Evolutionary conservation across 2,797 vertebrate species (phyloP).

Genomic region (Hippocampus kuda): DNA sequence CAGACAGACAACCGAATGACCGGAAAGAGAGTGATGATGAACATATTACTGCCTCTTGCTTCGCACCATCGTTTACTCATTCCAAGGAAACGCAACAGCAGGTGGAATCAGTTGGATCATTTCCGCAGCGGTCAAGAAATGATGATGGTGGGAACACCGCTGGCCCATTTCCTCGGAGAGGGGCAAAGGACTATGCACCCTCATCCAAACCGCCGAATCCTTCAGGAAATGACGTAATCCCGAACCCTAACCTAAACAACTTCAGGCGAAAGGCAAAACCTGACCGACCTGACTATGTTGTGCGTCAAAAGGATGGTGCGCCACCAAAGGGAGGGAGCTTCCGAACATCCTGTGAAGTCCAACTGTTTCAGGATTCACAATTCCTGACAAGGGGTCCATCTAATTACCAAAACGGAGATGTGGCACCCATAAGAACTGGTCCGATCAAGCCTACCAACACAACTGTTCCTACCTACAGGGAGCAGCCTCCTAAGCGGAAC

Average conservation of each 20-base stretch:
- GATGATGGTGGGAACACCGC: constrained; percentile 38
- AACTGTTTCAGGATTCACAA: constrained; percentile 46
- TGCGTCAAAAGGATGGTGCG: constrained; percentile 68
- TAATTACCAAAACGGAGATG: constrained; percentile 79
- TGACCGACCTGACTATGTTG: constrained; percentile 74
- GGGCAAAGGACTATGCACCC: constrained; percentile 40
- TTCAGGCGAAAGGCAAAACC: constrained; percentile 76
- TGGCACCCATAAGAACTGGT: constrained; percentile 80
- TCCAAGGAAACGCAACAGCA: constrained; percentile 68
- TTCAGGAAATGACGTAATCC: constrained; percentile 30
- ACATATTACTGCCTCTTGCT: constrained; percentile 57
- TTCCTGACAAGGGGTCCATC: constrained; percentile 42
- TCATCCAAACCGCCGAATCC: constrained; percentile 25
- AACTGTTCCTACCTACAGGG: constrained; percentile 52
- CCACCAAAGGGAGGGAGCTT: constrained; percentile 65
- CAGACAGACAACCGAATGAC: constrained; percentile 73
- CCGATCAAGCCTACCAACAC: constrained; percentile 75
- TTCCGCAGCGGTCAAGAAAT: constrained; percentile 61
- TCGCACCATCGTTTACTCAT: constrained; percentile 62
- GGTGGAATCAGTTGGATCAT: constrained; percentile 54
- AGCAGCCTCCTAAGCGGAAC: constrained; percentile 68
- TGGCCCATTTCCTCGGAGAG: constrained; percentile 49
- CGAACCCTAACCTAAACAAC: constrained; percentile 54
- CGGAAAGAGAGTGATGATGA: constrained; percentile 50
- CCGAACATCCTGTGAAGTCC: constrained; percentile 53